phyloP scores from a whole-genome alignment of 2,888 invertebrate species.

The Agonopterix arenella region DNA sequence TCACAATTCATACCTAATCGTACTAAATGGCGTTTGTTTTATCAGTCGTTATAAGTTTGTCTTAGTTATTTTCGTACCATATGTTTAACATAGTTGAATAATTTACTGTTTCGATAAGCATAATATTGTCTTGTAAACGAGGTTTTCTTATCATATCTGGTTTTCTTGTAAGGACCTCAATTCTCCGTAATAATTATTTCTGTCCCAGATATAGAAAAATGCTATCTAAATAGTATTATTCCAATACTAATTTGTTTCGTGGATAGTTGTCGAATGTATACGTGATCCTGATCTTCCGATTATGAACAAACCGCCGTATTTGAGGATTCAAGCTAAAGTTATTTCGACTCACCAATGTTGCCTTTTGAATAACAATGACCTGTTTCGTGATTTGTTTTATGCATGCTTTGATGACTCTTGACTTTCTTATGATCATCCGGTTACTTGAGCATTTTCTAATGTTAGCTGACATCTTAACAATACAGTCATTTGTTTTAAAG shows the following conservation, averaged over 20 bases:
- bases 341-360: constrained; percentile 22
- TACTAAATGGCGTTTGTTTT: neutral
- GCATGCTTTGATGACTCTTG: constrained; percentile 31
- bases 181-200: constrained; percentile 13
- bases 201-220: no score
- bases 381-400: constrained; percentile 35
- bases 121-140: constrained; percentile 21
- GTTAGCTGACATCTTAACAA: no score
- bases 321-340: constrained; percentile 5
- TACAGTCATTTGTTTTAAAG: constrained; percentile 16
- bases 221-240: no score
- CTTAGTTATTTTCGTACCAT: constrained; percentile 6
- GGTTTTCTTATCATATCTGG: constrained; percentile 8
- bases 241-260: no score
- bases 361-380: constrained; percentile 40
- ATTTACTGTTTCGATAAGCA: constrained; percentile 22
- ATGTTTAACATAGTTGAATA: constrained; percentile 2
- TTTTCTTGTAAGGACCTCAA: constrained; percentile 16
- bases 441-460: constrained; percentile 13
- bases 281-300: no score
- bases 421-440: constrained; percentile 36
- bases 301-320: neutral
- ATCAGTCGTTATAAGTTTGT: neutral
- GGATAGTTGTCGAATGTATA: no score
- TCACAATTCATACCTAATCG: neutral